Evolutionary conservation across 2,797 vertebrate species (phyloP).

Genomic region (Ciconia nigra): DNA sequence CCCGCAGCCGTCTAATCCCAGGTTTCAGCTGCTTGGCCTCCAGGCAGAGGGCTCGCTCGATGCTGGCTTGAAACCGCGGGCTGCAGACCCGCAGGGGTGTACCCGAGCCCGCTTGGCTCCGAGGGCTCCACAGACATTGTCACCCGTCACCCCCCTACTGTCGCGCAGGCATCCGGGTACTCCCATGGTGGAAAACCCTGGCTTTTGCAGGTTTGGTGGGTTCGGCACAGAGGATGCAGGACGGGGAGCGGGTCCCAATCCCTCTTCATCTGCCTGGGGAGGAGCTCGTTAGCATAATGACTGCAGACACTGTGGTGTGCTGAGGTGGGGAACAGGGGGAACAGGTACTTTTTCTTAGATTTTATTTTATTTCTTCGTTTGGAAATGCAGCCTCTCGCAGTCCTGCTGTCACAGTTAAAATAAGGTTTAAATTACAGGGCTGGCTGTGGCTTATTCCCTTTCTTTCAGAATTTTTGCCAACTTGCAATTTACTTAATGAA

Average conservation of each 20-base stretch:
- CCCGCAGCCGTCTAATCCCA: accelerated
- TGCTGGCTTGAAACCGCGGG: neutral
- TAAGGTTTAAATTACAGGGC: constrained; percentile 98
- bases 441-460: constrained; percentile 94
- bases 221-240: neutral
- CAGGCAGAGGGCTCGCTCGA: neutral
- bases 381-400: constrained; percentile 74
- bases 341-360: constrained; percentile 57
- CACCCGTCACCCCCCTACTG: neutral
- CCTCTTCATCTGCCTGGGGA: constrained; percentile 41
- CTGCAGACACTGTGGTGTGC: constrained; percentile 61
- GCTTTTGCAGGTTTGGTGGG: neutral
- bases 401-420: constrained; percentile 91
- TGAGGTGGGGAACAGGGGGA: neutral
- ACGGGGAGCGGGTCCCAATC: constrained; percentile 39
- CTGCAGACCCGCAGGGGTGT: neutral
- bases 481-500: constrained; percentile 99
- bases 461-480: constrained; percentile 97
- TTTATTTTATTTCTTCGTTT: constrained; percentile 64
- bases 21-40: neutral
- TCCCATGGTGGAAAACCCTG: neutral
- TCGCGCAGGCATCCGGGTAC: accelerated
- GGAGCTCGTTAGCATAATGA: constrained; percentile 54
- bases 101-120: neutral
- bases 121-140: neutral